Conservation (phyloP, 2,888 invertebrate genomes). For the Diarsia rubi region DNA sequence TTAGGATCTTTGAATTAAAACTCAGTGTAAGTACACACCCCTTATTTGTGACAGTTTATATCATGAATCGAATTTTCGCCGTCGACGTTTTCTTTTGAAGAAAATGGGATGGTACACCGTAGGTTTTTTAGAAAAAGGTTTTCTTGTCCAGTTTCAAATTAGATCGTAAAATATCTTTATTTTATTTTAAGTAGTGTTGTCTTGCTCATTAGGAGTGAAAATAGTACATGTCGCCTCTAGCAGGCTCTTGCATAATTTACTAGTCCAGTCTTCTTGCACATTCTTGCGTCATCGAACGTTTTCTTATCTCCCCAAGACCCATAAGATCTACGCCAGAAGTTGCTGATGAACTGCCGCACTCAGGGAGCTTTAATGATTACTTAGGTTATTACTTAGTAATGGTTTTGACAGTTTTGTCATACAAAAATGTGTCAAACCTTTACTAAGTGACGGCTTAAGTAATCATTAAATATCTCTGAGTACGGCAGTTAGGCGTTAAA, state of each 20-base stretch:
- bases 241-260: not conserved
- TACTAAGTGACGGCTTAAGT: too few species aligned
- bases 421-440: too few species aligned
- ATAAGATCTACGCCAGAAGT: too few species aligned
- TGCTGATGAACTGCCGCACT: too few species aligned
- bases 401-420: too few species aligned
- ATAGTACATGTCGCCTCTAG: not conserved
- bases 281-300: not conserved
- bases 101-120: slow-evolving; percentile 20
- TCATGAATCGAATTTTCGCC: slow-evolving; percentile 40
- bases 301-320: not conserved
- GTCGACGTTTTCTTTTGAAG: slow-evolving; percentile 34
- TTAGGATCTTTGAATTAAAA: slow-evolving; percentile 15
- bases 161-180: not conserved
- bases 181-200: not conserved
- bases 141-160: not conserved
- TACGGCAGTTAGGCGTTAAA: not conserved
- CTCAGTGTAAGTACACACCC: slow-evolving; percentile 52
- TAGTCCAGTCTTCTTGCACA: not conserved
- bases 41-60: slow-evolving; percentile 38
- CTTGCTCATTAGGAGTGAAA: not conserved
- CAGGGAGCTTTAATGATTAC: too few species aligned
- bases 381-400: too few species aligned
- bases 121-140: slow-evolving; percentile 16
- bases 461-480: too few species aligned